A percentile compares a stretch with the other conserved stretches of the same genome.
Evolutionary conservation across 2,113 vertebrate genomes (phyloP).

Genomic region (Neotoma lepida): DNA sequence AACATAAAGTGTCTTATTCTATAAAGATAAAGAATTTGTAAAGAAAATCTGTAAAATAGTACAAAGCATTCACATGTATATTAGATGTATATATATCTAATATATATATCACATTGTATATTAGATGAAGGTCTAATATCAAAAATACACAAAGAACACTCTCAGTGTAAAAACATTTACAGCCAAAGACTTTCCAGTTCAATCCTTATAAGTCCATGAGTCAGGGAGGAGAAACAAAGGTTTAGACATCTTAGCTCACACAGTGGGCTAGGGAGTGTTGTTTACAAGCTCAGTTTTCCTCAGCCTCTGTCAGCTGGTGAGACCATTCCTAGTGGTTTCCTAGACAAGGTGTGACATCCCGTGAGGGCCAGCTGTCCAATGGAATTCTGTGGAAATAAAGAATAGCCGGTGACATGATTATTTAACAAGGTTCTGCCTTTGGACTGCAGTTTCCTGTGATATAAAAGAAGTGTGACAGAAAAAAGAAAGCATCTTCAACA

Average conservation of each 20-base stretch:
- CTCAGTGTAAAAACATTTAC: neutral
- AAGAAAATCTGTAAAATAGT: neutral
- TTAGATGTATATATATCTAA: too few relatives aligned
- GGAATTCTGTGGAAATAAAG: neutral
- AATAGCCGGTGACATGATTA: neutral
- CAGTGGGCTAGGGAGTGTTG: too few relatives aligned
- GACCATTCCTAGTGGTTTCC: neutral
- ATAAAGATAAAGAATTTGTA: neutral
- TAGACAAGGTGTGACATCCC: neutral
- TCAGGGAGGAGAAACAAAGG: neutral
- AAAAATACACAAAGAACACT: neutral
- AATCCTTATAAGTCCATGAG: neutral
- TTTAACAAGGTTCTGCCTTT: neutral
- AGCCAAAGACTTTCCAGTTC: neutral
- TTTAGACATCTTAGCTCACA: neutral
- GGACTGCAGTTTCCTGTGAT: neutral
- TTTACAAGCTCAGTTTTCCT: neutral
- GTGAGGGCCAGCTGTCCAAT: neutral
- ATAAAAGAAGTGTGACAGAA: neutral
- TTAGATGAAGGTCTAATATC: neutral
- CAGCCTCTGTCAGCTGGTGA: neutral
- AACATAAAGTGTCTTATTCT: neutral
- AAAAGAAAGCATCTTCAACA: too few relatives aligned
- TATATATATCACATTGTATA: too few relatives aligned
- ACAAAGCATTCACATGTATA: neutral